Base-by-base conservation (phyloP, 2,113 vertebrate species). In the Felis chaus region DNA sequence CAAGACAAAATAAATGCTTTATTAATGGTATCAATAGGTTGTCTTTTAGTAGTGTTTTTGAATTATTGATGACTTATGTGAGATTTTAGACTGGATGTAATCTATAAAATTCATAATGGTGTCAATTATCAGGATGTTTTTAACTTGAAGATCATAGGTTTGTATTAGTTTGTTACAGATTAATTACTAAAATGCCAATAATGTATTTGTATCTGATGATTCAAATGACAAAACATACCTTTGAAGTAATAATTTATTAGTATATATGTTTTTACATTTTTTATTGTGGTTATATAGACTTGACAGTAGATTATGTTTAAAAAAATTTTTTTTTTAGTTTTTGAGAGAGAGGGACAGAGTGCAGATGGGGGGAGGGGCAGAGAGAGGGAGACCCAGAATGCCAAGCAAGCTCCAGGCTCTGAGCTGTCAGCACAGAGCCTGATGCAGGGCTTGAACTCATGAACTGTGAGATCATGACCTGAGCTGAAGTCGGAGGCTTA, bases 11-110 rank as follows among this genome's bases (percentile, higher is more conserved):
- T 89, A 89, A 85, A 89, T 94, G 15, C 14, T 11, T 87, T 65
- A n/a, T 63, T 88, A 97, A 61, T 91, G 10, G 5, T 76, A 71
- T 71, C 12, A 78, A 57, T 76, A 76, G 69, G 83, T 57, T 53
- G 76, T 66, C 21, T 94, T 82, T 69, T 36, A 55, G 21, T 89
- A 78, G 13, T 93, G 18, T 88, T 39, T 94, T 94, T 89, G 41
- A 71, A 95, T 87, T 76, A 88, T 4, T 78, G 74, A 39, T 41
- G 25, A 83, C 25, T 65, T 84, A 78, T 41, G 6, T 78, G 57
- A 84, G 15, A 76, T 78, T 95, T 96, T 82, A 95, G 82, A 91
- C 8, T 78, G 16, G 3, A 31, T 94, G n/a, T 87, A 80, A 94
- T 41, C 27, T 90, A 31, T 89, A 69, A 83, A 95, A 93, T 93